Evolutionary conservation across 2,113 vertebrate genomes (phyloP).

Genomic region (Oncorhynchus keta): DNA sequence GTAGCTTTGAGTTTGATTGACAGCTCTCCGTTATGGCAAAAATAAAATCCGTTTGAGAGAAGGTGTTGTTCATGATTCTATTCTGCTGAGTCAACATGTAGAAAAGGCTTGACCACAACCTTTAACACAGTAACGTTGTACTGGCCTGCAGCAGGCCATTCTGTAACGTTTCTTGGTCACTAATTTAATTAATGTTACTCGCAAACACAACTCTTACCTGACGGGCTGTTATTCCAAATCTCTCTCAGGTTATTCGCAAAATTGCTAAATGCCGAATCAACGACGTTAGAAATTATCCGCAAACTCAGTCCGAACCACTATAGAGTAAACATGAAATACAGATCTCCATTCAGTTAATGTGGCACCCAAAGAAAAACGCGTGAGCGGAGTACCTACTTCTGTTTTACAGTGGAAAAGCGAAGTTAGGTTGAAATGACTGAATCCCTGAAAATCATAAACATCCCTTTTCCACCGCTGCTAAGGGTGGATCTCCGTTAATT

Average conservation of each 20-base stretch:
- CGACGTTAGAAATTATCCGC: neutral
- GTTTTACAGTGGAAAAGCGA: too few species aligned
- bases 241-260: neutral
- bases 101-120: neutral
- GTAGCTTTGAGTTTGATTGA: neutral
- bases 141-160: neutral
- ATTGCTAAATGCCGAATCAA: neutral
- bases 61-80: neutral
- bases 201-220: slow-evolving; percentile 1
- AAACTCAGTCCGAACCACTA: neutral
- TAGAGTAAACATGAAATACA: neutral
- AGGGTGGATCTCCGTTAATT: neutral
- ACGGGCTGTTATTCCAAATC: neutral
- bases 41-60: neutral
- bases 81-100: too few species aligned
- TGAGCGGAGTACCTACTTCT: too few species aligned
- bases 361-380: too few species aligned
- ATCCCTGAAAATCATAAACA: too few species aligned
- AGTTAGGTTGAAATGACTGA: too few species aligned
- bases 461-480: too few species aligned
- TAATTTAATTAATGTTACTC: neutral
- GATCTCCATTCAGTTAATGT: neutral
- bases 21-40: neutral
- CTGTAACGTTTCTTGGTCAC: neutral
- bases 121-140: neutral